These are phyloP conservation scores for Cerastis leucographa DNA, from an alignment of 2,888 invertebrate species.

Conservation along the genomic window DNA sequence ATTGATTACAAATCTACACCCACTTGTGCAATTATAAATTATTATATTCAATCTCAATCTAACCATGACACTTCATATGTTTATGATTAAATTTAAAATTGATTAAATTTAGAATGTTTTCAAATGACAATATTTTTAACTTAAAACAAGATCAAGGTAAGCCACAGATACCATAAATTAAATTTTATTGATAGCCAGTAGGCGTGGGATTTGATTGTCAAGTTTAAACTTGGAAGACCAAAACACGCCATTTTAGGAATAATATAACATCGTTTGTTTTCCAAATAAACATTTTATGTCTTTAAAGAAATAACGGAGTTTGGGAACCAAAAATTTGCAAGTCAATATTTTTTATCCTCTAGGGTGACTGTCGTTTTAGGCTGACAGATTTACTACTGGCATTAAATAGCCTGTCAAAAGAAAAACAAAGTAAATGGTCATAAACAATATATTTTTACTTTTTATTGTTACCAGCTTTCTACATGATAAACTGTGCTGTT, in stretches of 20 bases:
- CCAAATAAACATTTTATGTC: slow-evolving; percentile 38
- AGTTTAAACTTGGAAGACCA: slow-evolving; percentile 60
- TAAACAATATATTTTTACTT: slow-evolving; percentile 6
- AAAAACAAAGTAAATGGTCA: slow-evolving; percentile 6
- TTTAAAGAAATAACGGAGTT: slow-evolving; percentile 25
- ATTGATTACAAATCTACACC: slow-evolving; percentile 55
- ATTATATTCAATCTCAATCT: slow-evolving; percentile 34
- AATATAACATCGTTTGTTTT: slow-evolving; percentile 44
- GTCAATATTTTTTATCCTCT: slow-evolving; percentile 5
- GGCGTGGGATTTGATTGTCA: slow-evolving; percentile 59
- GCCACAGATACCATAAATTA: slow-evolving; percentile 51
- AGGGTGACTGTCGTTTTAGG: neutral
- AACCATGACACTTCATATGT: slow-evolving; percentile 30
- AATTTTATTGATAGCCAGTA: slow-evolving; percentile 59
- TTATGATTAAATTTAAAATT: slow-evolving; percentile 22
- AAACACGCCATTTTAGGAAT: slow-evolving; percentile 49
- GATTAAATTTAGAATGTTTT: slow-evolving; percentile 19
- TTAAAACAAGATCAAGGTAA: slow-evolving; percentile 64
- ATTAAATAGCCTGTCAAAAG: neutral
- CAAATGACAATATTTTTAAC: slow-evolving; percentile 39
- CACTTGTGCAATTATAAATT: slow-evolving; percentile 68
- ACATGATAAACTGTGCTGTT: slow-evolving; percentile 49
- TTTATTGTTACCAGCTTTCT: slow-evolving; percentile 41
- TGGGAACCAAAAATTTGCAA: slow-evolving; percentile 28
- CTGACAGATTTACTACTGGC: slow-evolving; percentile 1